These are phyloP conservation scores for Cephalopachus bancanus DNA, from an alignment of 2,797 vertebrate species.

Conservation along the genomic window DNA sequence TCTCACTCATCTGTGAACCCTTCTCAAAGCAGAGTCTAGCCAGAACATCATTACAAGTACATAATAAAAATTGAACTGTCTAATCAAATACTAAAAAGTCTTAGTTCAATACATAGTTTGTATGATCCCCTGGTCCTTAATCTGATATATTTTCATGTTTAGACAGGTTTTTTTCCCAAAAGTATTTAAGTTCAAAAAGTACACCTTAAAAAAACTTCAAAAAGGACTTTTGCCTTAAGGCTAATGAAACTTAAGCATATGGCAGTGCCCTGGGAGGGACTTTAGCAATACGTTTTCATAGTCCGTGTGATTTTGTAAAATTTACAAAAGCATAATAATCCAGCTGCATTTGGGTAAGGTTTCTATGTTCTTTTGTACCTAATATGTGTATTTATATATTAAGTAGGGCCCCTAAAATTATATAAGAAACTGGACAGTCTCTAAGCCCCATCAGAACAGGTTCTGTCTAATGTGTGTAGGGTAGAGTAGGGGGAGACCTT, in stretches of 20 bases:
- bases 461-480: not conserved
- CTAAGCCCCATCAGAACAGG: not conserved
- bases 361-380: not conserved
- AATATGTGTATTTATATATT: not conserved
- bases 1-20: not conserved
- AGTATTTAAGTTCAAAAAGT: conserved; percentile 19
- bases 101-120: not conserved
- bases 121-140: not conserved
- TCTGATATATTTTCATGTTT: conserved; percentile 32
- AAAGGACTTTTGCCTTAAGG: not conserved
- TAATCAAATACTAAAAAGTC: conserved; percentile 15
- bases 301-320: not conserved
- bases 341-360: not conserved
- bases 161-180: not conserved
- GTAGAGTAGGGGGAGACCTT: not conserved
- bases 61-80: not conserved
- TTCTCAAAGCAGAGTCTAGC: not conserved
- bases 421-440: not conserved
- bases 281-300: not conserved
- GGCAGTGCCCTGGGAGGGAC: not conserved
- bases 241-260: not conserved
- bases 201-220: not conserved
- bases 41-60: not conserved
- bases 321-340: not conserved
- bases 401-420: not conserved